Evolutionary conservation across 23 tunicate species (phyloP).

Genomic region (Phallusia fumigata): DNA sequence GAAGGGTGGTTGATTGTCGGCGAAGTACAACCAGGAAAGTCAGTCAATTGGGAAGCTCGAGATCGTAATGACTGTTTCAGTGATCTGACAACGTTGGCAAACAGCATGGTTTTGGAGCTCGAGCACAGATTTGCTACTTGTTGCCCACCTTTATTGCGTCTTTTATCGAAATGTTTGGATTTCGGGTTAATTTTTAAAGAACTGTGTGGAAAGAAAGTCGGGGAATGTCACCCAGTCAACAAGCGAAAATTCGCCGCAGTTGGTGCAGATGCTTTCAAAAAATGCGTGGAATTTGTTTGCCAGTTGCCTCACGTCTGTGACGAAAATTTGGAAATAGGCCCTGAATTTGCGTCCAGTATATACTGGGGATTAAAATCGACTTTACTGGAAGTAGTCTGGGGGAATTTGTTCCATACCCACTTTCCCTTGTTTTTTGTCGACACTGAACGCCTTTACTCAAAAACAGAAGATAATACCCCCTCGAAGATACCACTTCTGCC

Average conservation of each 20-base stretch:
- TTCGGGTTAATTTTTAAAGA: conserved; percentile 13
- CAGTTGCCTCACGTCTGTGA: conserved; percentile 26
- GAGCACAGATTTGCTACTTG: not conserved
- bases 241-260: conserved; percentile 8
- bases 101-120: not conserved
- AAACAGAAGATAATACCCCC: not conserved
- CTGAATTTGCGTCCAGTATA: conserved; percentile 19
- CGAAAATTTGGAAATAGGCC: conserved; percentile 19
- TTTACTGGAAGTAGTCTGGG: conserved; percentile 21
- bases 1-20: conserved; percentile 4
- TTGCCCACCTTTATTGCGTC: not conserved
- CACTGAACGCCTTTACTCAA: too few relatives aligned
- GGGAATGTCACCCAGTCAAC: conserved; percentile 2
- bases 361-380: conserved; percentile 26
- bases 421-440: not conserved
- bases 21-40: conserved; percentile 3
- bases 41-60: not conserved
- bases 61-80: not conserved
- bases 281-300: not conserved
- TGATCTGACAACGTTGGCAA: not conserved
- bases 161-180: conserved; percentile 14
- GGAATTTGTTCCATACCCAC: not conserved
- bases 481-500: not conserved
- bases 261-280: not conserved
- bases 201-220: not conserved